Evolutionary conservation across 1,140 invertebrate genomes (phyloP).

Genomic region (Apis cerana): DNA sequence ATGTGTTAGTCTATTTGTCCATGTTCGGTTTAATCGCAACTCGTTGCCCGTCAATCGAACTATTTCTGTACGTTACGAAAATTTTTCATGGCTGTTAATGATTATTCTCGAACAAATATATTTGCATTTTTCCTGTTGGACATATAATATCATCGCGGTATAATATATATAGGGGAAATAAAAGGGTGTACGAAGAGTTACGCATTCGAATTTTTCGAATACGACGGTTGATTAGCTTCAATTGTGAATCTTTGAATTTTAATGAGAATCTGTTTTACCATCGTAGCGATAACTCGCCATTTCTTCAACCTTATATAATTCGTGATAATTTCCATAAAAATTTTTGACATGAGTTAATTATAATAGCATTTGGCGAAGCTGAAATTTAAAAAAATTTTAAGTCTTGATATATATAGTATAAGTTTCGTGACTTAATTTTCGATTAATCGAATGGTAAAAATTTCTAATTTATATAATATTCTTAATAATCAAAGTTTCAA

Average conservation of each 20-base stretch:
- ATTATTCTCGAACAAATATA: constrained; percentile 5
- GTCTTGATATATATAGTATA: no score
- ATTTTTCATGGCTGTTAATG: constrained; percentile 4
- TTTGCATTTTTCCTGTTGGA: background rate
- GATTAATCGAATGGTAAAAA: no score
- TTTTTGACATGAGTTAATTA: background rate
- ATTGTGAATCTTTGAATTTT: background rate
- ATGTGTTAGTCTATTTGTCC: constrained; percentile 24
- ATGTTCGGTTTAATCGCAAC: constrained; percentile 30
- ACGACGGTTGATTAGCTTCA: background rate
- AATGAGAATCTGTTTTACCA: background rate
- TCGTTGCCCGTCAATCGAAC: background rate
- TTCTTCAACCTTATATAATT: background rate
- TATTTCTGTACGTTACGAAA: constrained; percentile 7
- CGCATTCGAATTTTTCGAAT: background rate
- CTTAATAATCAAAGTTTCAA: no score
- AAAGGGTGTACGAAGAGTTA: no score
- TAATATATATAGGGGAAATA: background rate
- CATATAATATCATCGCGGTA: no score
- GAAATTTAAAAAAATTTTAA: no score
- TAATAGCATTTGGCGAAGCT: no score
- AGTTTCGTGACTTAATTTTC: no score
- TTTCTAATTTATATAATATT: no score
- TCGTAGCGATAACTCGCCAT: background rate
- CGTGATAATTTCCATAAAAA: background rate